Conservation (phyloP, 2,888 invertebrate genomes). For the Frankliniella intonsa region DNA sequence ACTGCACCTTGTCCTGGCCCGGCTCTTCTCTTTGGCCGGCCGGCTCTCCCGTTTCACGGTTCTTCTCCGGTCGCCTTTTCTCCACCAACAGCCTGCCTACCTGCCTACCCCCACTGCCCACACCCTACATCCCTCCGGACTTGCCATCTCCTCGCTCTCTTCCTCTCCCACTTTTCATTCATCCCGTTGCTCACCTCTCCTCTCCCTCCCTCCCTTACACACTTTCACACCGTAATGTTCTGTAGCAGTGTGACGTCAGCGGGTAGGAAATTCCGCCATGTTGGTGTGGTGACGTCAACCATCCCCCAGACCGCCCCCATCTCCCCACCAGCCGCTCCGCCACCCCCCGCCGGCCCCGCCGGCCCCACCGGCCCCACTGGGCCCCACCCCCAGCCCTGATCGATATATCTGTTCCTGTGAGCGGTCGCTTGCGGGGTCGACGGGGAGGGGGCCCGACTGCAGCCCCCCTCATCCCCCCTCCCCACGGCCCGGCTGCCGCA, state of each 20-base stretch:
- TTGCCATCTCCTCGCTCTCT: background rate
- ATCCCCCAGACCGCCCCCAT: background rate
- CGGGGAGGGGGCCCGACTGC: background rate
- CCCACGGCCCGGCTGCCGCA: background rate
- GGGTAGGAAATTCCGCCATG: conserved; percentile 24
- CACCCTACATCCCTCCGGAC: background rate
- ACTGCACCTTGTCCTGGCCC: no score
- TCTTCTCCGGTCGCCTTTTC: background rate
- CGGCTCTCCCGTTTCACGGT: background rate
- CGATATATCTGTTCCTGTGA: conserved; percentile 23
- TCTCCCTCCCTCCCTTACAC: background rate
- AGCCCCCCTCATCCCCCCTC: background rate
- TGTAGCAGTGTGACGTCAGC: conserved; percentile 21
- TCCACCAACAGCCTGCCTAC: background rate
- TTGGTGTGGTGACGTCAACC: conserved; percentile 26
- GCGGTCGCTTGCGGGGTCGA: conserved; percentile 20
- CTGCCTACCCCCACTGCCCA: background rate
- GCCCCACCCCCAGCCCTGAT: conserved; percentile 4
- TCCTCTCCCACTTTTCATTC: background rate
- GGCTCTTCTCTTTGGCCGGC: no score
- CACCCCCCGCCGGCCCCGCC: background rate
- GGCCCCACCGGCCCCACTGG: background rate
- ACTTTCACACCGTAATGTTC: conserved; percentile 21
- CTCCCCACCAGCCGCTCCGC: background rate
- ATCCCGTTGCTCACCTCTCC: background rate